These are phyloP conservation scores for Drosophila nikananu DNA, from an alignment of 1,140 invertebrate species.

Conservation along the genomic window DNA sequence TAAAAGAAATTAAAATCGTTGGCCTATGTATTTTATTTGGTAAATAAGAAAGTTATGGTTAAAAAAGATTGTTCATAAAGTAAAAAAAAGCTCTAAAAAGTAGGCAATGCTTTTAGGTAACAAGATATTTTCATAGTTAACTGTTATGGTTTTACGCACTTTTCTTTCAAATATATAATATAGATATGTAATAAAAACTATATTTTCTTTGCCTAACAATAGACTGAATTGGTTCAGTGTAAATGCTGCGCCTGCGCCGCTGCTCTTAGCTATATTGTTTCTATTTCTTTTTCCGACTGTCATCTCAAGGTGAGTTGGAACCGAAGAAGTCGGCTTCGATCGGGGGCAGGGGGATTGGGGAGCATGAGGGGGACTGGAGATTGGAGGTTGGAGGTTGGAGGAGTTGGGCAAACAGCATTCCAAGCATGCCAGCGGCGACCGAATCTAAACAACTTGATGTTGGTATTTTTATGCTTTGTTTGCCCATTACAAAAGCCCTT, in stretches of 20 bases:
- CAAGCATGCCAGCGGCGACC: constrained; percentile 60
- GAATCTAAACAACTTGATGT: constrained; percentile 72
- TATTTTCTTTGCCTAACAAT: not conserved
- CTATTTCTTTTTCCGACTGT: constrained; percentile 46
- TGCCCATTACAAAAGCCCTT: constrained; percentile 73
- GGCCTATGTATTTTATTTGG: not conserved
- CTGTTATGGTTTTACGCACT: not conserved
- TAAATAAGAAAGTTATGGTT: not conserved
- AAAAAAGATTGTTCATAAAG: too few species aligned
- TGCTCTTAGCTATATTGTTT: constrained; percentile 22
- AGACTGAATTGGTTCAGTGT: constrained; percentile 11
- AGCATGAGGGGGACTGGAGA: not conserved
- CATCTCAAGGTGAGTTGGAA: constrained; percentile 42
- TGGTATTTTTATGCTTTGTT: constrained; percentile 75
- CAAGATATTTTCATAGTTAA: too few species aligned
- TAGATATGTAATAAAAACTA: too few species aligned
- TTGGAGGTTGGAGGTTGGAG: constrained; percentile 17
- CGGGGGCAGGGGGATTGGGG: not conserved
- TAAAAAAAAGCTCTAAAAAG: not conserved
- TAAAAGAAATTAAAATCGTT: too few species aligned
- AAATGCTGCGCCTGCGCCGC: constrained; percentile 24
- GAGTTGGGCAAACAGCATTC: constrained; percentile 61
- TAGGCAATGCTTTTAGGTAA: not conserved
- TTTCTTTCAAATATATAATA: not conserved
- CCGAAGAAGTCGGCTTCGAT: constrained; percentile 12